Percentiles rank a stretch among this genome's conserved stretches.
Evolutionary conservation across 2,113 vertebrate genomes (phyloP).

Genomic region (Brachyistius frenatus): DNA sequence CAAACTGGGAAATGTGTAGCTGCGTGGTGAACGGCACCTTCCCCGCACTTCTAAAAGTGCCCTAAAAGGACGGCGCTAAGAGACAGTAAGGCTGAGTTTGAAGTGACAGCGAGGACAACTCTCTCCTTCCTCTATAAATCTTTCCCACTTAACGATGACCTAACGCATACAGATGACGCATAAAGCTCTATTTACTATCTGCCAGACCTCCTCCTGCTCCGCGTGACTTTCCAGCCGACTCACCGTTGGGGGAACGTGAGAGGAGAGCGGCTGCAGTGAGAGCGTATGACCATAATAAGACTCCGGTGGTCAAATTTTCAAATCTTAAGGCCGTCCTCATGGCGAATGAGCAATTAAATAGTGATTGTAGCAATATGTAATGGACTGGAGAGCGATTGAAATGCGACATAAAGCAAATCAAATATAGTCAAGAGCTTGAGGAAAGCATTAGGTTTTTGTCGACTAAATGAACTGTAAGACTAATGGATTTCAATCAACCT

Average conservation of each 20-base stretch:
- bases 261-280: too few species aligned
- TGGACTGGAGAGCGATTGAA: conserved; percentile 7
- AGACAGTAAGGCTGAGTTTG: conserved; percentile 48
- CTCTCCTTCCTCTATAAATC: conserved; percentile 30
- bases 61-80: conserved; percentile 25
- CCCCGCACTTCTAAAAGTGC: conserved; percentile 15
- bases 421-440: conserved; percentile 6
- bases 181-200: conserved; percentile 54
- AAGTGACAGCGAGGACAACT: conserved; percentile 30
- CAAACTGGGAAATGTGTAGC: conserved; percentile 25
- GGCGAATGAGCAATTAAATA: conserved; percentile 7
- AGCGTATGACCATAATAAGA: too few species aligned
- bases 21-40: conserved; percentile 50
- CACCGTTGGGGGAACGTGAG: conserved; percentile 22
- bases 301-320: conserved; percentile 3
- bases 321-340: conserved; percentile 34
- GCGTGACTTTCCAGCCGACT: conserved; percentile 35
- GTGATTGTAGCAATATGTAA: conserved; percentile 4
- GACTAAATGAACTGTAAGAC: neutral
- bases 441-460: conserved; percentile 15
- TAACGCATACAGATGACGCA: conserved; percentile 28
- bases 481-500: too few species aligned
- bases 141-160: conserved; percentile 13
- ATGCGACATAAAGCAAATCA: conserved; percentile 16
- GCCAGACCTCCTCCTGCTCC: conserved; percentile 34